phyloP scores from a whole-genome alignment of 2,113 vertebrate genomes.

The Neodontobutis hainanensis region DNA sequence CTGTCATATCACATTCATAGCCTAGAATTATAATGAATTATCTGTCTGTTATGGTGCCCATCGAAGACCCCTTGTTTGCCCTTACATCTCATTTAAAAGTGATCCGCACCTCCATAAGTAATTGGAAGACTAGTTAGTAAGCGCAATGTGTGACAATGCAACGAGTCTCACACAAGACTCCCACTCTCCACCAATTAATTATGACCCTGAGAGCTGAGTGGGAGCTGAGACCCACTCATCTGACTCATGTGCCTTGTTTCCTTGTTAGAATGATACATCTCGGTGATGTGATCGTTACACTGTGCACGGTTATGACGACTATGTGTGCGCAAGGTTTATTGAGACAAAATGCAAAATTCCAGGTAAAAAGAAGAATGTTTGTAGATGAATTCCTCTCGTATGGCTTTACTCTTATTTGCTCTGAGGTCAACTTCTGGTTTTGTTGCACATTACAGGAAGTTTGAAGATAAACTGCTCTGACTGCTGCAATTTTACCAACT shows the following conservation, averaged over 20 bases:
- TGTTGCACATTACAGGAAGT: conserved; percentile 15
- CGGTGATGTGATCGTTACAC: conserved; percentile 2
- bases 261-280: conserved; percentile 31
- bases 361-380: background rate
- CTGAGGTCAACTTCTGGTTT: conserved; percentile 4
- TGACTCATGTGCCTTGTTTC: conserved; percentile 36
- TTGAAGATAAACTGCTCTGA: conserved; percentile 16
- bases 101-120: conserved; percentile 46
- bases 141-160: conserved; percentile 8
- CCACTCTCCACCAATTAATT: conserved; percentile 62
- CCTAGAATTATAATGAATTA: conserved; percentile 57
- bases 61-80: conserved; percentile 43
- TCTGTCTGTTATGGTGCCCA: conserved; percentile 56
- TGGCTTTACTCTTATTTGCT: conserved; percentile 9
- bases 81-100: conserved; percentile 60
- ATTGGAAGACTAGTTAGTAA: conserved; percentile 62
- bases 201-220: conserved; percentile 48
- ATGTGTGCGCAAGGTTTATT: background rate
- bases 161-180: conserved; percentile 38
- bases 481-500: conserved; percentile 14
- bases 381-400: background rate
- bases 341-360: background rate
- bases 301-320: background rate
- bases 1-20: conserved; percentile 39
- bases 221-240: conserved; percentile 39